A percentile compares a stretch with the other conserved stretches of the same genome.
Evolutionary conservation across 2,888 invertebrate species (phyloP).

Genomic region (Rhabditophanes sp.): DNA sequence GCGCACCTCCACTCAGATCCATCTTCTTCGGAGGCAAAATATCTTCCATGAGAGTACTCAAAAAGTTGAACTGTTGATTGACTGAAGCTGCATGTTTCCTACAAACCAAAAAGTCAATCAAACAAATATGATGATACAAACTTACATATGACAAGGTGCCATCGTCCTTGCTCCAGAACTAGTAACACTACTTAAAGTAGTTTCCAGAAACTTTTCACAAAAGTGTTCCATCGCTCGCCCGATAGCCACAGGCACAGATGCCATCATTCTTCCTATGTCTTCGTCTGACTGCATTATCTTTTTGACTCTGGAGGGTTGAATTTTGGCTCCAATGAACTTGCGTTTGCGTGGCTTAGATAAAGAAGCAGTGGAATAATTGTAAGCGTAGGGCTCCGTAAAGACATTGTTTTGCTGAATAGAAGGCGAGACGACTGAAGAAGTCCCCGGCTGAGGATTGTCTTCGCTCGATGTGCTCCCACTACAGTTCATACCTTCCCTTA

Average conservation of each 20-base stretch:
- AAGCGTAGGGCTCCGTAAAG: too few relatives aligned
- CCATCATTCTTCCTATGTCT: conserved; percentile 96
- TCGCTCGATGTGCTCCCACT: too few relatives aligned
- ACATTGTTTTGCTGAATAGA: too few relatives aligned
- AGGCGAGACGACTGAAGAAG: too few relatives aligned
- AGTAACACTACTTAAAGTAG: conserved; percentile 14
- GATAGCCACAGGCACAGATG: conserved; percentile 93
- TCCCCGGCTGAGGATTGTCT: too few relatives aligned
- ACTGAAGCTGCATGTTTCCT: conserved; percentile 28
- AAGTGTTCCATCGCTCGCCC: conserved; percentile 43
- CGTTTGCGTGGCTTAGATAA: too few relatives aligned
- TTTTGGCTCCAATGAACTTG: conserved; percentile 36
- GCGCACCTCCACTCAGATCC: conserved; percentile 55
- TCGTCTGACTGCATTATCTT: conserved; percentile 99
- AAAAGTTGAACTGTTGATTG: conserved; percentile 30
- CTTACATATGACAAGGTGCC: conserved; percentile 35
- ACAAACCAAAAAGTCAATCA: conserved; percentile 7
- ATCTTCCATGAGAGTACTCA: conserved; percentile 27
- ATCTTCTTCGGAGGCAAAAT: conserved; percentile 9
- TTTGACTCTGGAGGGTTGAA: conserved; percentile 61
- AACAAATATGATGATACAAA: neutral
- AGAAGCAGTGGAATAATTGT: too few relatives aligned
- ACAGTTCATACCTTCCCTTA: too few relatives aligned
- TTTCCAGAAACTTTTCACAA: conserved; percentile 35
- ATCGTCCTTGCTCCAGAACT: conserved; percentile 22